A percentile compares a stretch with the other conserved stretches of the same genome.
Evolutionary conservation across 1,140 invertebrate species (phyloP).

Genomic region (Thereuonema tuberculata): DNA sequence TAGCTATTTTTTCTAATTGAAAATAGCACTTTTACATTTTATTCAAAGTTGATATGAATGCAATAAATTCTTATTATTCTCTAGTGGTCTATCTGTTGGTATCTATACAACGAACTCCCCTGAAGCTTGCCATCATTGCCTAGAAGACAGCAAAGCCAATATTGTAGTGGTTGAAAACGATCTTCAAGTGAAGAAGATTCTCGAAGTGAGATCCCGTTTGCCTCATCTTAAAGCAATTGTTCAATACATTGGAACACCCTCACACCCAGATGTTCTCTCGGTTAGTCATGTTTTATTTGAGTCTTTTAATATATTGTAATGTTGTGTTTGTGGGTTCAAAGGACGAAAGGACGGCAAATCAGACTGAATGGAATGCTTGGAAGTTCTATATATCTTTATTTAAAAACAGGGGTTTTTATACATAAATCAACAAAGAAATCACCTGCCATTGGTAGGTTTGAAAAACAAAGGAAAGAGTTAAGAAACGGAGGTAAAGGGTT

Average conservation of each 20-base stretch:
- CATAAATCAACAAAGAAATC: no score
- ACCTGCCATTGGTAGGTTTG: no score
- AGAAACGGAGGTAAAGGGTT: no score
- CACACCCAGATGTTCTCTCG: conserved; percentile 42
- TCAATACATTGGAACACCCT: conserved; percentile 61
- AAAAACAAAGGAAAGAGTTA: no score
- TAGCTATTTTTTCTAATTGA: no score
- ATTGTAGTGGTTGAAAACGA: conserved; percentile 80
- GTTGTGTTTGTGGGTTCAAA: no score
- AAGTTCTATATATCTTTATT: no score
- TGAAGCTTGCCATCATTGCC: conserved; percentile 66
- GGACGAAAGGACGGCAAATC: no score
- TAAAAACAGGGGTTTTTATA: no score
- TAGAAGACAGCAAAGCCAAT: conserved; percentile 56
- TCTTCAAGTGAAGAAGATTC: conserved; percentile 71
- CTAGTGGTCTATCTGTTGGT: conserved; percentile 67
- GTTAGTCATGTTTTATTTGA: conserved; percentile 36
- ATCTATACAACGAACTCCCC: conserved; percentile 85
- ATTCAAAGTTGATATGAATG: no score
- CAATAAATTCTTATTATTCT: neutral
- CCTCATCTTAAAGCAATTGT: conserved; percentile 68
- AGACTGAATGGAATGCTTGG: no score
- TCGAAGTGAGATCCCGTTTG: conserved; percentile 50
- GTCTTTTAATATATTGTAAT: neutral
- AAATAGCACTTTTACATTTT: no score